Evolutionary conservation across 1,140 invertebrate species (phyloP).

Genomic region (Episyrphus balteatus): DNA sequence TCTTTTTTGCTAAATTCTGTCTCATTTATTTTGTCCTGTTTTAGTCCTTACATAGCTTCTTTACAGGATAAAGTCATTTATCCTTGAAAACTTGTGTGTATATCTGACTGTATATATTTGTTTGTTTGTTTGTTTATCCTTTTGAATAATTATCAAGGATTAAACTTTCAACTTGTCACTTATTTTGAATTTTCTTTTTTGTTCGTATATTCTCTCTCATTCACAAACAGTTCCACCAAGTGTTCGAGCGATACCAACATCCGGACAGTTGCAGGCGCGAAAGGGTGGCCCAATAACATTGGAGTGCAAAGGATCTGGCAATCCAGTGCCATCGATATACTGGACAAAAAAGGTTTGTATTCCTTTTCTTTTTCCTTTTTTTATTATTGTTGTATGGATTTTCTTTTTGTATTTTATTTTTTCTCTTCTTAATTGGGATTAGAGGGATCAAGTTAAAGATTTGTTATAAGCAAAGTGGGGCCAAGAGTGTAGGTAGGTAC

Average conservation of each 20-base stretch:
- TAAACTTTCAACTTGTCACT: no score
- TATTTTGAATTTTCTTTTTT: background rate
- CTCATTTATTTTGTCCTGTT: background rate
- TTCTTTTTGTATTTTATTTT: conserved; percentile 8
- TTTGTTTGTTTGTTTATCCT: no score
- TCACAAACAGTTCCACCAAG: conserved; percentile 51
- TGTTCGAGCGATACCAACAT: conserved; percentile 46
- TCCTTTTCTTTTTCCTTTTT: background rate
- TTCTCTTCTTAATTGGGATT: background rate
- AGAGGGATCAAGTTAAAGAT: background rate
- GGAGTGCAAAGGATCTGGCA: conserved; percentile 54
- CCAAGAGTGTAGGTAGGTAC: no score
- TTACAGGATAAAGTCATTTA: no score
- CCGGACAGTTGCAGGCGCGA: conserved; percentile 47
- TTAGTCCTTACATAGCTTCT: background rate
- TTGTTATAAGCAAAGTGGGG: background rate
- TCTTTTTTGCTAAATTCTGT: background rate
- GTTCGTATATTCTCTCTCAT: no score
- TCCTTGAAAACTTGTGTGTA: no score
- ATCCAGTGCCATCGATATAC: conserved; percentile 54
- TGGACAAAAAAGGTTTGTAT: conserved; percentile 52
- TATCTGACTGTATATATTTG: no score
- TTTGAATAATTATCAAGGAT: no score
- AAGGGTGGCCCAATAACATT: conserved; percentile 53
- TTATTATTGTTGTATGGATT: conserved; percentile 1